Percentiles rank a stretch among this genome's conserved stretches.
Conservation (phyloP, 1,140 invertebrate genomes). For the Pinna nobilis region DNA sequence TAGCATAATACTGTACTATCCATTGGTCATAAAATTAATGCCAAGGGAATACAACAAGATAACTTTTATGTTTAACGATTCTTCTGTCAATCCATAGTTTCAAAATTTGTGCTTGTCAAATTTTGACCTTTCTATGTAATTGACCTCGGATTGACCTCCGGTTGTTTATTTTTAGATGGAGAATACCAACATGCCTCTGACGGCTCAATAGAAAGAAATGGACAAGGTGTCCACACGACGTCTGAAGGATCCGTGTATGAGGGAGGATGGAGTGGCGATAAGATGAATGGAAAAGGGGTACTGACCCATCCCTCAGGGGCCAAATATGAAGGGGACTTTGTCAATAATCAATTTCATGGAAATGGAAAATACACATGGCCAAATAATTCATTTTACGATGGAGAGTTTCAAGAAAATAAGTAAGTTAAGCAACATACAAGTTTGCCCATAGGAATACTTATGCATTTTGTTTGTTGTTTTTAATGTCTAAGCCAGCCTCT, state of each 20-base stretch:
- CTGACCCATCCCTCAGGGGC: conserved; percentile 66
- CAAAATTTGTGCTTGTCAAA: too few relatives aligned
- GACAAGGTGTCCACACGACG: conserved; percentile 66
- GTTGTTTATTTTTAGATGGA: conserved; percentile 62
- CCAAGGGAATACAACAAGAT: background rate
- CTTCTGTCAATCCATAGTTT: background rate
- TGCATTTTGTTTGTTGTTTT: too few relatives aligned
- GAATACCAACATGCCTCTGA: conserved; percentile 63
- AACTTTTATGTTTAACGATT: background rate
- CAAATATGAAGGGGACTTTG: conserved; percentile 70
- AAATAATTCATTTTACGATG: conserved; percentile 72
- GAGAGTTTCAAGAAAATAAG: conserved; percentile 73
- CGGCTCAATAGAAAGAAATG: conserved; percentile 66
- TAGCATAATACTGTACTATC: too few relatives aligned
- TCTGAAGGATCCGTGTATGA: conserved; percentile 68
- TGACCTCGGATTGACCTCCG: background rate
- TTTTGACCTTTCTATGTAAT: too few relatives aligned
- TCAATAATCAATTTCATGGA: conserved; percentile 73
- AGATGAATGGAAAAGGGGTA: conserved; percentile 71
- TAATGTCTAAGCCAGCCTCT: too few relatives aligned
- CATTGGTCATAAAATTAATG: too few relatives aligned
- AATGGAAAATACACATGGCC: conserved; percentile 72
- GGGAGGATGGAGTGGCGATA: conserved; percentile 70
- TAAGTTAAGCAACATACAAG: conserved; percentile 40
- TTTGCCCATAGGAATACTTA: too few relatives aligned